A percentile compares a stretch with the other conserved stretches of the same genome.
phyloP scores from a whole-genome alignment of 2,113 vertebrate species.

The Macquaria australasica region DNA sequence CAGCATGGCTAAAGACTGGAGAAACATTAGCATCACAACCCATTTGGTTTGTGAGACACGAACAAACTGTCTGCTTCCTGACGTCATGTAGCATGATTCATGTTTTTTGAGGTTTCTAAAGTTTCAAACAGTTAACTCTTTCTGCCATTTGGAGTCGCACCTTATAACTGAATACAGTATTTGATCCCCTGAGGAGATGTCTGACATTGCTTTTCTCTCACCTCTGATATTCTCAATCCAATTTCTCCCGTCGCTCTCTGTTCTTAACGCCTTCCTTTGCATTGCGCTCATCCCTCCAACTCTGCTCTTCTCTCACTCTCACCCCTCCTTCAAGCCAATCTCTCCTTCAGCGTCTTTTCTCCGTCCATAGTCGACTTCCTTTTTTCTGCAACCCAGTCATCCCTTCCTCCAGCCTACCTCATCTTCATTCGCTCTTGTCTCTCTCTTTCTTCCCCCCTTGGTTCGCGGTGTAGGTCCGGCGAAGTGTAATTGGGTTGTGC shows the following conservation, averaged over 20 bases:
- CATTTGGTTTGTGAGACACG: not conserved
- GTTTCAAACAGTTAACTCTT: slow-evolving; percentile 43
- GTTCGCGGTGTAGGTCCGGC: slow-evolving; percentile 64
- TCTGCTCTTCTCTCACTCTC: slow-evolving; percentile 9
- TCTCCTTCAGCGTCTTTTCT: slow-evolving; percentile 29
- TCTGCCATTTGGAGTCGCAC: slow-evolving; percentile 24
- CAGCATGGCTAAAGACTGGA: not conserved
- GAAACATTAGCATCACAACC: not conserved
- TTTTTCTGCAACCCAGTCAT: slow-evolving; percentile 30
- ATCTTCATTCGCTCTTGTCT: slow-evolving; percentile 37
- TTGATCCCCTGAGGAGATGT: slow-evolving; percentile 43
- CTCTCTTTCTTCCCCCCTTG: slow-evolving; percentile 18
- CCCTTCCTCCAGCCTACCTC: slow-evolving; percentile 37
- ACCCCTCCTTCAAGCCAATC: slow-evolving; percentile 15
- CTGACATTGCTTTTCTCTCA: slow-evolving; percentile 63
- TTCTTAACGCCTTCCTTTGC: slow-evolving; percentile 60
- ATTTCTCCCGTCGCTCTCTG: slow-evolving; percentile 29
- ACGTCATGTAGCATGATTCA: slow-evolving; percentile 18
- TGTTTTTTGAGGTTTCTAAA: not conserved
- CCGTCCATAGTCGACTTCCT: slow-evolving; percentile 10
- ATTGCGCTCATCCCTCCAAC: slow-evolving; percentile 32
- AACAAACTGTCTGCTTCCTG: not conserved
- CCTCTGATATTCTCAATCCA: slow-evolving; percentile 65
- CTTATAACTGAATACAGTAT: slow-evolving; percentile 38
- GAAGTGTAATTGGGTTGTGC: slow-evolving; percentile 78